A percentile compares a stretch with the other conserved stretches of the same genome.
Conservation (phyloP, 1,140 invertebrate genomes). For the Scaptodrosophila lebanonensis region DNA sequence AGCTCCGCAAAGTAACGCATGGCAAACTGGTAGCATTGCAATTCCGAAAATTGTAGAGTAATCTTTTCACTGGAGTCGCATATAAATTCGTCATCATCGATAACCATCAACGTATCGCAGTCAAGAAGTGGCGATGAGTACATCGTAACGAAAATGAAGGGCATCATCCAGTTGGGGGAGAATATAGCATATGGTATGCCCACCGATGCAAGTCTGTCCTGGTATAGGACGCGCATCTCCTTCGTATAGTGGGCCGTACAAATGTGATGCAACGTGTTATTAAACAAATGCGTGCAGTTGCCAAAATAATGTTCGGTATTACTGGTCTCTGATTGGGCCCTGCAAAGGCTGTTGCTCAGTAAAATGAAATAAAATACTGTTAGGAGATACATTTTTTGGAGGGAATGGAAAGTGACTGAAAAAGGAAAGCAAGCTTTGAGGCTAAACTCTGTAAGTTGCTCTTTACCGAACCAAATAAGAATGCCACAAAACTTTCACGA, state of each 20-base stretch:
- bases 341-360: too few species aligned
- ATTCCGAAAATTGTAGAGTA: neutral
- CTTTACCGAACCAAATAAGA: too few species aligned
- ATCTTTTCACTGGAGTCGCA: neutral
- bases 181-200: constrained; percentile 1
- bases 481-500: too few species aligned
- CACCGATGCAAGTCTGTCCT: neutral
- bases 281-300: neutral
- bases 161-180: neutral
- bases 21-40: constrained; percentile 7
- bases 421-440: constrained; percentile 5
- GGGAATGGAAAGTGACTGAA: neutral
- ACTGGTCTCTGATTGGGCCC: too few species aligned
- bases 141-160: constrained; percentile 11
- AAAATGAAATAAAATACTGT: too few species aligned
- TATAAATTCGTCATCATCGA: neutral
- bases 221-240: neutral
- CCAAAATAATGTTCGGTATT: too few species aligned
- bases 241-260: neutral
- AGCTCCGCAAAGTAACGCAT: constrained; percentile 4
- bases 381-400: constrained; percentile 13
- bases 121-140: neutral
- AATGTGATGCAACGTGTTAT: neutral
- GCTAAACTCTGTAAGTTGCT: too few species aligned
- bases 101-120: neutral